Conservation (phyloP, 2,888 invertebrate genomes). For the Apamea anceps region DNA sequence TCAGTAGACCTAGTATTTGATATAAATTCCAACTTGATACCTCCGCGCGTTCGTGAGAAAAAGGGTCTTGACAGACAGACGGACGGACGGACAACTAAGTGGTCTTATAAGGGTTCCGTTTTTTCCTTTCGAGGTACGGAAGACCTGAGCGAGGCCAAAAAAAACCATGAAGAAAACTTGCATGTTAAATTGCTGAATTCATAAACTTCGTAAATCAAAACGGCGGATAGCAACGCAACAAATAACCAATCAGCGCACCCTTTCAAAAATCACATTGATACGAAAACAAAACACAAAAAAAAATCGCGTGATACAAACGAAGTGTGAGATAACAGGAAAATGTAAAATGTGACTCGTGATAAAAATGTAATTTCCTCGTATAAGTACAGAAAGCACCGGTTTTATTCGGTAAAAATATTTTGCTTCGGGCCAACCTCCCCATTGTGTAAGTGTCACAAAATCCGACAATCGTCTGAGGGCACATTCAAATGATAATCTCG, state of each 20-base stretch:
- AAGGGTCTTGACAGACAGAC: too few species aligned
- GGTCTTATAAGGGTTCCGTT: too few species aligned
- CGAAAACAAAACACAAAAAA: constrained; percentile 67
- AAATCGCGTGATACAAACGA: constrained; percentile 70
- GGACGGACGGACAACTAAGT: too few species aligned
- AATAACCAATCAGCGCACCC: constrained; percentile 49
- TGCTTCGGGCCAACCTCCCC: constrained; percentile 79
- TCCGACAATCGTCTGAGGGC: constrained; percentile 88
- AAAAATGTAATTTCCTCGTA: constrained; percentile 83
- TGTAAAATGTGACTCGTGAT: constrained; percentile 80
- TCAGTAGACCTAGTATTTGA: too few species aligned
- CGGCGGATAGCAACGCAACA: constrained; percentile 13
- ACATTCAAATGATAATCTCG: constrained; percentile 89
- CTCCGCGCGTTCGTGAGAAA: too few species aligned
- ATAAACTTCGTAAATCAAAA: constrained; percentile 25
- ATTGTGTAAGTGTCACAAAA: constrained; percentile 86
- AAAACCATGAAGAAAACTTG: neutral
- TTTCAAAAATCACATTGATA: constrained; percentile 54
- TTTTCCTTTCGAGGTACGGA: too few species aligned
- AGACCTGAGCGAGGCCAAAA: neutral
- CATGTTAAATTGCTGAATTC: neutral
- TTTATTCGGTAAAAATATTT: constrained; percentile 84
- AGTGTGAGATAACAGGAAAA: constrained; percentile 73
- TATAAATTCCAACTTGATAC: too few species aligned
- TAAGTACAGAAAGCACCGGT: constrained; percentile 78